Percentiles rank a stretch among this genome's conserved stretches.
These are phyloP conservation scores for Pseudobourletiella spinata DNA, from an alignment of 1,140 invertebrate genomes.

Conservation along the genomic window DNA sequence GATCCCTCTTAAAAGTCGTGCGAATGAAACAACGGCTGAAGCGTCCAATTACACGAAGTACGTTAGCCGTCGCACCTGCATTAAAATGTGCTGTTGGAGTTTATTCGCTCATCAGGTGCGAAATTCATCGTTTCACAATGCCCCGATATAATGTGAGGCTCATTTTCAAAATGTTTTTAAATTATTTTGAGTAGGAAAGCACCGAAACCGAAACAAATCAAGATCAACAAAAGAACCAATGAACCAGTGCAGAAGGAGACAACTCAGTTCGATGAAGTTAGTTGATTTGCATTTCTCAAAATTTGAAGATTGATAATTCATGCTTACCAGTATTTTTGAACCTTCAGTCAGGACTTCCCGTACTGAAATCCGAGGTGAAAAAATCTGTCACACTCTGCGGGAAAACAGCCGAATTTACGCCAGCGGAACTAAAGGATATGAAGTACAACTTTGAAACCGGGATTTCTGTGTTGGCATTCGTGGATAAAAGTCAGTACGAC, in stretches of 20 bases:
- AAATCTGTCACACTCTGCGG: slow-evolving; percentile 14
- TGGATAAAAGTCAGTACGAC: slow-evolving; percentile 10
- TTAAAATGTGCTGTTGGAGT: slow-evolving; percentile 22
- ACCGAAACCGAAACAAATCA: slow-evolving; percentile 5
- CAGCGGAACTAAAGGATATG: slow-evolving; percentile 8
- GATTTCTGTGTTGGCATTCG: slow-evolving; percentile 16
- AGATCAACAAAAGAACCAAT: slow-evolving; percentile 17
- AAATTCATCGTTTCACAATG: too few relatives aligned
- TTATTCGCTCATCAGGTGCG: slow-evolving; percentile 24
- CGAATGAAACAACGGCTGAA: slow-evolving; percentile 18
- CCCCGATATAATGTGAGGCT: too few relatives aligned
- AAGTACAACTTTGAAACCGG: slow-evolving; percentile 22
- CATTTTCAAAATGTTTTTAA: too few relatives aligned
- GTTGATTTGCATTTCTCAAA: neutral
- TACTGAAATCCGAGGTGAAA: slow-evolving; percentile 21
- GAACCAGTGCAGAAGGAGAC: slow-evolving; percentile 7
- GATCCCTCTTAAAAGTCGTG: slow-evolving; percentile 19
- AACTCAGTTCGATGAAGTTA: slow-evolving; percentile 12
- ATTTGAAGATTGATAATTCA: too few relatives aligned
- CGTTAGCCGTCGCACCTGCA: slow-evolving; percentile 24
- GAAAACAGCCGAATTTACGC: slow-evolving; percentile 11
- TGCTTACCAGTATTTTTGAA: neutral
- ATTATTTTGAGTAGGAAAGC: slow-evolving; percentile 13
- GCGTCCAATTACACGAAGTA: slow-evolving; percentile 10
- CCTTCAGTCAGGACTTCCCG: slow-evolving; percentile 3